Conservation (phyloP, 2,888 invertebrate genomes). For the Plagodis dolabraria region DNA sequence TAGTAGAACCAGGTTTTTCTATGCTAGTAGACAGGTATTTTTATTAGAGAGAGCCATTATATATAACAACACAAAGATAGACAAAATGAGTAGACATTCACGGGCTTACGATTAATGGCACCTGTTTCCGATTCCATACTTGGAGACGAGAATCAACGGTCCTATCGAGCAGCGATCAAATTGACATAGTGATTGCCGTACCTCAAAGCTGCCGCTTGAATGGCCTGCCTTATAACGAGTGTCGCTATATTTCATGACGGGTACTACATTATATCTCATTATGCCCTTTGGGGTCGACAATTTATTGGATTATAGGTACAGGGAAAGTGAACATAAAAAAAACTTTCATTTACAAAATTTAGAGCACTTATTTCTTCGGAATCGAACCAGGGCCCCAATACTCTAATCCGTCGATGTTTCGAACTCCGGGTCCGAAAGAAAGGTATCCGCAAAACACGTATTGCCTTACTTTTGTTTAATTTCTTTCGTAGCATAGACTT, state of each 20-base stretch:
- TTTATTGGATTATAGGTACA: neutral
- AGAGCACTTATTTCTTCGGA: no score
- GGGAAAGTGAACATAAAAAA: conserved; percentile 9
- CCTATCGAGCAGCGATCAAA: conserved; percentile 43
- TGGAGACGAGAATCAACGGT: conserved; percentile 44
- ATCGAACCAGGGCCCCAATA: no score
- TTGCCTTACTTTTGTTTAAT: no score
- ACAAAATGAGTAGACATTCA: conserved; percentile 20
- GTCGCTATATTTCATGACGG: conserved; percentile 22
- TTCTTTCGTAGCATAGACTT: no score
- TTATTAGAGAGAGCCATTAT: neutral
- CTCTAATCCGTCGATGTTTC: no score
- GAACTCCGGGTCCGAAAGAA: no score
- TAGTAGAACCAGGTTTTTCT: neutral
- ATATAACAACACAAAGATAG: neutral
- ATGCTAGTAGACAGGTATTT: neutral
- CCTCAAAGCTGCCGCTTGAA: conserved; percentile 46
- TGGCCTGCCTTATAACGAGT: conserved; percentile 37
- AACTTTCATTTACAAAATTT: neutral
- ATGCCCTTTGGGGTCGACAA: conserved; percentile 2
- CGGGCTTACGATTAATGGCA: conserved; percentile 6
- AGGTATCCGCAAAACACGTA: no score
- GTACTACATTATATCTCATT: conserved; percentile 6
- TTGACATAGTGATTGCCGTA: conserved; percentile 52
- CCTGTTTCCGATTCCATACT: conserved; percentile 40